Conservation (phyloP, 2,797 vertebrate species). For the Darevskia nairensis region DNA sequence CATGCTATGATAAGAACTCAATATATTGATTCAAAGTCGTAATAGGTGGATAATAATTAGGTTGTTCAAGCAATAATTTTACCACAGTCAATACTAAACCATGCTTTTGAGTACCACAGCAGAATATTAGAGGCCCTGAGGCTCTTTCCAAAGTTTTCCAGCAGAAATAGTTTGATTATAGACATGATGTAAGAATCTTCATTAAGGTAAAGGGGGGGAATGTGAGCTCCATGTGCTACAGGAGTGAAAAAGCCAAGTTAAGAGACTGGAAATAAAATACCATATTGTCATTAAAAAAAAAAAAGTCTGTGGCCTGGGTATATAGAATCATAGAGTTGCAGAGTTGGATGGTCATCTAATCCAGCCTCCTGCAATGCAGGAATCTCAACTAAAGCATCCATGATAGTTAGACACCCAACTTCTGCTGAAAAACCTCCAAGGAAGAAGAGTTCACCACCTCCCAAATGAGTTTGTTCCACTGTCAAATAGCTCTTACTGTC, state of each 20-base stretch:
- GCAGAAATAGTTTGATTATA: neutral
- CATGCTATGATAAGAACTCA: slow-evolving; percentile 5
- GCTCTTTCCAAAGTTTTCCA: neutral
- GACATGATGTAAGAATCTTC: neutral
- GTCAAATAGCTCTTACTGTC: too few species aligned
- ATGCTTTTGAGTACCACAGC: neutral
- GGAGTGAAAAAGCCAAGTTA: neutral
- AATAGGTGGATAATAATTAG: neutral
- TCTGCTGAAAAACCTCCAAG: too few species aligned
- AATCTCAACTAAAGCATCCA: too few species aligned
- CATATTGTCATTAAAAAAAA: neutral
- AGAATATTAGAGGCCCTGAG: neutral
- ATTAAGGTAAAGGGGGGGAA: neutral
- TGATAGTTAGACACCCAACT: too few species aligned
- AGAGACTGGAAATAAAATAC: neutral
- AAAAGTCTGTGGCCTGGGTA: neutral
- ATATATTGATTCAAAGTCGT: neutral
- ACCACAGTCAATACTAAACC: neutral
- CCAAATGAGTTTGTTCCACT: too few species aligned
- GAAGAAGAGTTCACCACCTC: too few species aligned
- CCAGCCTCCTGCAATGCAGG: too few species aligned
- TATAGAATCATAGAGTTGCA: too few species aligned
- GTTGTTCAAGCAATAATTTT: neutral
- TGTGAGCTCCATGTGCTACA: neutral
- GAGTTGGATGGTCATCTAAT: too few species aligned